Conservation (phyloP, 2,797 vertebrate genomes). For the Tangara arthus region DNA sequence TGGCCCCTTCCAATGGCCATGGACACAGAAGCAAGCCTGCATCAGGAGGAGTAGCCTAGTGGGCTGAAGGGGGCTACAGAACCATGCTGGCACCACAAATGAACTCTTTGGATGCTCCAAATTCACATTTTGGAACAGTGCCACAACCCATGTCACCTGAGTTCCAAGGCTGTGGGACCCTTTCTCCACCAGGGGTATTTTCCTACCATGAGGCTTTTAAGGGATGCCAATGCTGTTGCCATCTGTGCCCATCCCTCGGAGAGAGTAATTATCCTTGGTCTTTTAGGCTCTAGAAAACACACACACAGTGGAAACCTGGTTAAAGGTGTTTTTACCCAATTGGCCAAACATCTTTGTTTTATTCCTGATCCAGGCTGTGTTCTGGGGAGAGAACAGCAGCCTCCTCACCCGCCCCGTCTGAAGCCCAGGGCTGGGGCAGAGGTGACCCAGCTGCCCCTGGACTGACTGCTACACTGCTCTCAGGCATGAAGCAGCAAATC, state of each 20-base stretch:
- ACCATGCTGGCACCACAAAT: neutral
- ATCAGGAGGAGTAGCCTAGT: fast-evolving
- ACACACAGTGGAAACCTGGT: neutral
- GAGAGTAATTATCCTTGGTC: neutral
- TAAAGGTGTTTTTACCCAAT: neutral
- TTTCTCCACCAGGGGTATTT: neutral
- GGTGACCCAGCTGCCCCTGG: neutral
- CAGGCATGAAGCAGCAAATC: neutral
- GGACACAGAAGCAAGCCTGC: fast-evolving
- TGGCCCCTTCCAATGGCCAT: neutral
- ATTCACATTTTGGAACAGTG: neutral
- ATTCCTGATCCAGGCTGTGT: neutral
- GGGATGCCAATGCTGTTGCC: neutral
- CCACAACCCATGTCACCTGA: neutral
- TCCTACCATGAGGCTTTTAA: neutral
- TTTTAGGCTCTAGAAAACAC: neutral
- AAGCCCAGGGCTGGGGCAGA: neutral
- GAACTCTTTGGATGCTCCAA: neutral
- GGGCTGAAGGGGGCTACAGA: neutral
- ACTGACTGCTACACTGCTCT: neutral
- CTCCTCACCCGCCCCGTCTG: fast-evolving
- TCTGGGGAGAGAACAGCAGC: neutral
- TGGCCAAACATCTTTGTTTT: neutral
- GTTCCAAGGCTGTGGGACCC: neutral
- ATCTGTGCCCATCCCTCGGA: neutral